Conservation (phyloP, 2,888 invertebrate genomes). For the Leptinotarsa haldemani region DNA sequence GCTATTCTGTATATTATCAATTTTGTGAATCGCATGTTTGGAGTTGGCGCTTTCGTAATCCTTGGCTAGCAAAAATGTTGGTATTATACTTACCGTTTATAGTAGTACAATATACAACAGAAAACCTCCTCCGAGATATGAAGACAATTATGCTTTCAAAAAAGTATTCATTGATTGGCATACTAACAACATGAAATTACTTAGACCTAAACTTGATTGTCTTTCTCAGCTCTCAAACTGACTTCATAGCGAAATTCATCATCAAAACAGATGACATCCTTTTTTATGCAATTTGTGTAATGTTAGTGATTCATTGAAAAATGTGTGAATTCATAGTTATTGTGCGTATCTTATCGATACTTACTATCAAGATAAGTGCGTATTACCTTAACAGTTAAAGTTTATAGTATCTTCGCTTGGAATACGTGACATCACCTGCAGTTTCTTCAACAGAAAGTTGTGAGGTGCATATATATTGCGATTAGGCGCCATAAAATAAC, state of each 20-base stretch:
- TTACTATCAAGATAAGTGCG: slow-evolving; percentile 4
- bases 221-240: background rate
- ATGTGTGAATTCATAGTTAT: background rate
- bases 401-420: background rate
- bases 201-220: too few relatives aligned
- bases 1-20: too few relatives aligned
- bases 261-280: background rate
- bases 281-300: background rate
- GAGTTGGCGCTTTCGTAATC: too few relatives aligned
- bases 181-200: too few relatives aligned
- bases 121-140: too few relatives aligned
- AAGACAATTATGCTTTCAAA: too few relatives aligned
- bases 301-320: background rate
- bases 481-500: background rate
- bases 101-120: too few relatives aligned
- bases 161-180: too few relatives aligned
- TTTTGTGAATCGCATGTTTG: too few relatives aligned
- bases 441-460: slow-evolving; percentile 1
- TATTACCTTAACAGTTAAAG: slow-evolving; percentile 6
- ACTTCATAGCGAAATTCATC: background rate
- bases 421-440: slow-evolving; percentile 3
- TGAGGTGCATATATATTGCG: background rate
- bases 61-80: too few relatives aligned
- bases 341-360: background rate
- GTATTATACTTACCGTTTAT: too few relatives aligned